Conservation (phyloP, 2,797 vertebrate genomes). For the Sebastes iracundus region DNA sequence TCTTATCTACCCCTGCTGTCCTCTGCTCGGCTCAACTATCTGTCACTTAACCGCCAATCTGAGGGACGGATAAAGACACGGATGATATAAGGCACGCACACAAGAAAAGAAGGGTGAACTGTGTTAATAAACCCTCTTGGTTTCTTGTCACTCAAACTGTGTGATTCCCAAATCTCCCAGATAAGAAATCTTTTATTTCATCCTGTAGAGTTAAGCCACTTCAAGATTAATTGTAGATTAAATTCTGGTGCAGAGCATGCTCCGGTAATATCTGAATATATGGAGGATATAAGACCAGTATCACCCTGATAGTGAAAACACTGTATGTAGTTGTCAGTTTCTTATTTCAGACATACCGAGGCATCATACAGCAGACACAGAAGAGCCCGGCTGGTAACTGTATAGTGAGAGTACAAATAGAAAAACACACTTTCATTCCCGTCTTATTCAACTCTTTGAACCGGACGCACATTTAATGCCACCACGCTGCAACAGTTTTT, state of each 20-base stretch:
- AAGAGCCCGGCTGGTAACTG: background rate
- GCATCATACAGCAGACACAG: background rate
- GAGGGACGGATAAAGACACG: conserved; percentile 10
- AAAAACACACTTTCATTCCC: conserved; percentile 25
- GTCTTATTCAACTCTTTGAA: conserved; percentile 37
- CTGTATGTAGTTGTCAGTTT: background rate
- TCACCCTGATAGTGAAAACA: background rate
- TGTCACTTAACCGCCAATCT: conserved; percentile 31
- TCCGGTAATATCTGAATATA: background rate
- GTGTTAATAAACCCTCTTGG: conserved; percentile 17
- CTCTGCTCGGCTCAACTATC: conserved; percentile 17
- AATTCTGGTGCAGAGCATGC: background rate
- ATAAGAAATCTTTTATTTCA: background rate
- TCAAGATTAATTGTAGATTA: background rate
- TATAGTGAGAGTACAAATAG: conserved; percentile 5
- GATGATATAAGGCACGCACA: background rate
- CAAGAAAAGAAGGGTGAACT: background rate
- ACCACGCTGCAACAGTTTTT: conserved; percentile 33
- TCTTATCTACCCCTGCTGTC: conserved; percentile 25
- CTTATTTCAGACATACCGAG: background rate
- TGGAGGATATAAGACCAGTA: background rate
- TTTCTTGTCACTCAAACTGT: conserved; percentile 3
- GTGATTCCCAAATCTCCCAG: background rate
- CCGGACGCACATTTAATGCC: conserved; percentile 40
- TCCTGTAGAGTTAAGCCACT: background rate